These are phyloP conservation scores for Iselma pallidipennis DNA, from an alignment of 2,888 invertebrate species.

Conservation along the genomic window DNA sequence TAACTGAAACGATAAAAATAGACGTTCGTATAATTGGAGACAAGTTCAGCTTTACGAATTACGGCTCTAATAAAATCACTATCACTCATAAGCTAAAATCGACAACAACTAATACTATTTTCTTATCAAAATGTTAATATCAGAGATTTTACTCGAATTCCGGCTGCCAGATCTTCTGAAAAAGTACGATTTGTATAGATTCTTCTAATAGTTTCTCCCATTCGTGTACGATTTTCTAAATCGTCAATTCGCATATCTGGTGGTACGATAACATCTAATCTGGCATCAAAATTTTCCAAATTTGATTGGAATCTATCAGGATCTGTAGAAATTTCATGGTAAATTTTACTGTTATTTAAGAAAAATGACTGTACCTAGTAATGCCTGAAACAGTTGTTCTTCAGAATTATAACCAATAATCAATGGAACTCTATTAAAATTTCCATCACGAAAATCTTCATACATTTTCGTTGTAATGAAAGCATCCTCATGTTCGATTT, in stretches of 20 bases:
- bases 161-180: constrained; percentile 2
- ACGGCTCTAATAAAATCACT: constrained; percentile 16
- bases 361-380: too few species aligned
- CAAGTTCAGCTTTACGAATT: constrained; percentile 9
- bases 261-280: not conserved
- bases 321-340: too few species aligned
- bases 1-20: not conserved
- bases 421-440: constrained; percentile 34
- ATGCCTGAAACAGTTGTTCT: constrained; percentile 26
- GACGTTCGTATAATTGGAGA: not conserved
- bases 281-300: constrained; percentile 2
- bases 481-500: constrained; percentile 17
- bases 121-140: not conserved
- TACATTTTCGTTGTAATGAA: constrained; percentile 35
- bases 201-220: constrained; percentile 6
- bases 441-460: constrained; percentile 24
- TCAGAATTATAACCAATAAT: constrained; percentile 36
- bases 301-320: constrained; percentile 19
- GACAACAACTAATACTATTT: not conserved
- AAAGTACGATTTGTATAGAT: constrained; percentile 8
- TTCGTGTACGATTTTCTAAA: not conserved
- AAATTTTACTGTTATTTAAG: too few species aligned
- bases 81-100: constrained; percentile 20
- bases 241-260: constrained; percentile 2
- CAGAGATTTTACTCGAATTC: constrained; percentile 5